Conservation (phyloP, 2,797 vertebrate species). For the Coluber constrictor region DNA sequence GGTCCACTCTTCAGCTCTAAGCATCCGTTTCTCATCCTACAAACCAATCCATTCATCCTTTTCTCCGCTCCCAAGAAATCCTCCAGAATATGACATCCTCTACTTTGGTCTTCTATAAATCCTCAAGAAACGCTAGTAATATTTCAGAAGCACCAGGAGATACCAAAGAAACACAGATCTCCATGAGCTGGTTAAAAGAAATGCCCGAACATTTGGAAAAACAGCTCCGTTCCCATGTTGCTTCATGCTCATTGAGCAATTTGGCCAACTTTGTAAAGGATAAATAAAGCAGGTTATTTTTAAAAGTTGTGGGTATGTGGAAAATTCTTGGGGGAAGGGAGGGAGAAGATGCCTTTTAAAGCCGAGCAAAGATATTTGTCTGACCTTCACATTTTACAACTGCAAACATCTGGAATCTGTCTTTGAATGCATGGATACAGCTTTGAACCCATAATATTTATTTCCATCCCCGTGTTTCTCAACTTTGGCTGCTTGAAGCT, state of each 20-base stretch:
- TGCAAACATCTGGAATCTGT: neutral
- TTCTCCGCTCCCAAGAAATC: neutral
- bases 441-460: neutral
- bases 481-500: neutral
- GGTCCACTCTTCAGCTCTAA: neutral
- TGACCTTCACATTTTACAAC: neutral
- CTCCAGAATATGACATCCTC: neutral
- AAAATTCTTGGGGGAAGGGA: neutral
- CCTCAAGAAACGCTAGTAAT: neutral
- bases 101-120: neutral
- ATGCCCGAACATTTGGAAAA: neutral
- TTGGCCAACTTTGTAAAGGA: conserved; percentile 46
- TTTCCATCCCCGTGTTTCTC: neutral
- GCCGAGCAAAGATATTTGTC: neutral
- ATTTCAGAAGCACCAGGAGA: neutral
- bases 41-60: neutral
- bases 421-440: neutral
- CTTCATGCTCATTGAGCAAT: conserved; percentile 13
- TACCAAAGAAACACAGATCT: neutral
- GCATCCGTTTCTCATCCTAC: neutral
- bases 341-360: neutral
- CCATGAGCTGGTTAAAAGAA: neutral
- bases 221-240: rapidly evolving
- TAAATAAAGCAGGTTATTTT: conserved; percentile 60
- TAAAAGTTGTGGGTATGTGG: conserved; percentile 41